Conservation (phyloP, 1,140 invertebrate species). For the Drosophila triauraria region DNA sequence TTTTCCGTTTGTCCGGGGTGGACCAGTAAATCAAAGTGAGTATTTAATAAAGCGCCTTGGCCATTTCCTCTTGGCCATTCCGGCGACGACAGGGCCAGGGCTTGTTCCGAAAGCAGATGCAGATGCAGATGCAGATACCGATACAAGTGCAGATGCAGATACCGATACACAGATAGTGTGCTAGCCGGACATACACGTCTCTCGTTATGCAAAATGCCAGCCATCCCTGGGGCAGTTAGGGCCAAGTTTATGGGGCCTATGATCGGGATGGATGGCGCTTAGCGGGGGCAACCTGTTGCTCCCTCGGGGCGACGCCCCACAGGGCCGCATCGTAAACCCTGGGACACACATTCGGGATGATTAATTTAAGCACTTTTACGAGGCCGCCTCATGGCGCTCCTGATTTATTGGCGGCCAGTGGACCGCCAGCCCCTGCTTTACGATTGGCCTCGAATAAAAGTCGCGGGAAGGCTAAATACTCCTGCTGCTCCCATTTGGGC, state of each 20-base stretch:
- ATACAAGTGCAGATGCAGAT: constrained; percentile 26
- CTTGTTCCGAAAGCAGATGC: constrained; percentile 10
- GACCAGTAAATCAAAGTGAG: constrained; percentile 39
- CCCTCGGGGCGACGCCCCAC: constrained; percentile 44
- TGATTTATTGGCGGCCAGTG: constrained; percentile 77
- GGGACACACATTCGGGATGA: constrained; percentile 80
- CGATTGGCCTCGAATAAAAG: constrained; percentile 59
- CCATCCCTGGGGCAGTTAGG: constrained; percentile 56
- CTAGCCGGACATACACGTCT: constrained; percentile 55
- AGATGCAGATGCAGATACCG: constrained; percentile 12
- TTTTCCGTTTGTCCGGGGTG: constrained; percentile 45
- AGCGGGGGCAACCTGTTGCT: constrained; percentile 70
- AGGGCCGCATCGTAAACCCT: constrained; percentile 70
- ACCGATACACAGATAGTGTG: constrained; percentile 14
- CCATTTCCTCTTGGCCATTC: constrained; percentile 35
- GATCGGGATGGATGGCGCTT: constrained; percentile 52
- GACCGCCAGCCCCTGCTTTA: constrained; percentile 52
- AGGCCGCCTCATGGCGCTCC: constrained; percentile 76
- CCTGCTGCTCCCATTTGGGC: constrained; percentile 17
- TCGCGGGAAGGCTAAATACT: constrained; percentile 24
- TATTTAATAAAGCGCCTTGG: constrained; percentile 45
- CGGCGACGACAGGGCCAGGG: constrained; percentile 32
- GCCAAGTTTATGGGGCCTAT: constrained; percentile 52
- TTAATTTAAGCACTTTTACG: constrained; percentile 85
- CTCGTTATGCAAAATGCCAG: constrained; percentile 74